These are phyloP conservation scores for Lucinisca nassula DNA, from an alignment of 2,888 invertebrate genomes.

Conservation along the genomic window DNA sequence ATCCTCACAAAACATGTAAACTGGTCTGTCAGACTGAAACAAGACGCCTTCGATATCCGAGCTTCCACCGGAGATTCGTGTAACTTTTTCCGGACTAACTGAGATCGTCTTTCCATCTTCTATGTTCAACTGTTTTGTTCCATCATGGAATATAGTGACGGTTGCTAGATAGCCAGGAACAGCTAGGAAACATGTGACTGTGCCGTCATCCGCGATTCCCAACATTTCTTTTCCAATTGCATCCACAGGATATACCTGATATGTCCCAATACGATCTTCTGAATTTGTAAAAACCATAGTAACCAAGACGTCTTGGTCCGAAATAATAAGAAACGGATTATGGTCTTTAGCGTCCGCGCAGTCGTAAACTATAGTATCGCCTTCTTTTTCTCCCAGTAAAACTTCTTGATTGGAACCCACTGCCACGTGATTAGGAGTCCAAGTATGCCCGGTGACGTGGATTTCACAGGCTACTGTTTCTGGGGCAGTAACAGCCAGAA, in stretches of 20 bases:
- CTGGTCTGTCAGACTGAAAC: neutral
- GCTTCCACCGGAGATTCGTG: neutral
- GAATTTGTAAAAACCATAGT: neutral
- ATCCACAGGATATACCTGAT: slow-evolving; percentile 40
- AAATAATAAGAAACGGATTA: neutral
- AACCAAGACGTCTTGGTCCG: slow-evolving; percentile 24
- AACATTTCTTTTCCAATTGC: slow-evolving; percentile 31
- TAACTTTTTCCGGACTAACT: neutral
- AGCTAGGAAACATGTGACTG: neutral
- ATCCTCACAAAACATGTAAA: neutral
- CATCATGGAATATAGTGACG: neutral
- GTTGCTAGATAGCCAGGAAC: neutral
- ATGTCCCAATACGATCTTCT: neutral
- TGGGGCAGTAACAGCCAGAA: neutral
- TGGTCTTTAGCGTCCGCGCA: neutral
- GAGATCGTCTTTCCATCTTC: neutral
- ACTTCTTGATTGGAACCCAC: neutral
- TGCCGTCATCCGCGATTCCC: neutral
- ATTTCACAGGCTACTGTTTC: neutral
- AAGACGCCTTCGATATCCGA: neutral
- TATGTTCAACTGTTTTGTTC: neutral
- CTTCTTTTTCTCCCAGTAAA: neutral
- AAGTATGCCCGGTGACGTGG: neutral
- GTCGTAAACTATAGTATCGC: neutral
- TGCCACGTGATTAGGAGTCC: neutral